Evolutionary conservation across 2,797 vertebrate species (phyloP).

Genomic region (Limosa lapponica): DNA sequence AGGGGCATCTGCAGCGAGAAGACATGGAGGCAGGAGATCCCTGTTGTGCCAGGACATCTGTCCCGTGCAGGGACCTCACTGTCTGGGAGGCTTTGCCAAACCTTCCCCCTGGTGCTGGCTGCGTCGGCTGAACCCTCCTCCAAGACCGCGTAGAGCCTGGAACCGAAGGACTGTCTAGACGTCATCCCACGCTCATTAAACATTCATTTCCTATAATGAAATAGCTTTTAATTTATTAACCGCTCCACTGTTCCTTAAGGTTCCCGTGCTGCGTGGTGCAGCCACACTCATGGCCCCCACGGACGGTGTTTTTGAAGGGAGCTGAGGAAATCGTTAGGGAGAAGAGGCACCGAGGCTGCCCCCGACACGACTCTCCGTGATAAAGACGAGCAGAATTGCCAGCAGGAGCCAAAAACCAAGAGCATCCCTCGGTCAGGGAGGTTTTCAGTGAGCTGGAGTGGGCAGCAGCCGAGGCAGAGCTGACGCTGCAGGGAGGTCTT

Average conservation of each 20-base stretch:
- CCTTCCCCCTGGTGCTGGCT: accelerated
- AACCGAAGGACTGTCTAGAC: constrained; percentile 12
- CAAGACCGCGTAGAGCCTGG: background rate
- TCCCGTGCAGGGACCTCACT: accelerated
- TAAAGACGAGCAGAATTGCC: background rate
- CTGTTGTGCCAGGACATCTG: background rate
- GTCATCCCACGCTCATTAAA: constrained; percentile 63
- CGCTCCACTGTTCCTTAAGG: background rate
- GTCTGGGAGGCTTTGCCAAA: background rate
- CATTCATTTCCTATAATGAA: constrained; percentile 68
- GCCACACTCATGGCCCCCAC: accelerated
- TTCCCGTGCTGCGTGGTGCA: accelerated
- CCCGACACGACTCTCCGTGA: background rate
- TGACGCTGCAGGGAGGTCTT: background rate
- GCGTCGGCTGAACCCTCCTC: background rate
- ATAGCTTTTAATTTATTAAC: constrained; percentile 62
- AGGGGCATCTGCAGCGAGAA: background rate
- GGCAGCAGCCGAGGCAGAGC: background rate
- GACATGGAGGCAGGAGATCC: background rate
- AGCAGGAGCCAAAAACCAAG: background rate
- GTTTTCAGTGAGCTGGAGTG: background rate
- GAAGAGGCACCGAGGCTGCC: background rate
- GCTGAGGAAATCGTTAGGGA: background rate
- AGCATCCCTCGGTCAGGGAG: background rate
- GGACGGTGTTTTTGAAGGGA: accelerated